Percentiles rank a stretch among this genome's conserved stretches.
Conservation (phyloP, 2,888 invertebrate species). For the Trichopoda pennipes region DNA sequence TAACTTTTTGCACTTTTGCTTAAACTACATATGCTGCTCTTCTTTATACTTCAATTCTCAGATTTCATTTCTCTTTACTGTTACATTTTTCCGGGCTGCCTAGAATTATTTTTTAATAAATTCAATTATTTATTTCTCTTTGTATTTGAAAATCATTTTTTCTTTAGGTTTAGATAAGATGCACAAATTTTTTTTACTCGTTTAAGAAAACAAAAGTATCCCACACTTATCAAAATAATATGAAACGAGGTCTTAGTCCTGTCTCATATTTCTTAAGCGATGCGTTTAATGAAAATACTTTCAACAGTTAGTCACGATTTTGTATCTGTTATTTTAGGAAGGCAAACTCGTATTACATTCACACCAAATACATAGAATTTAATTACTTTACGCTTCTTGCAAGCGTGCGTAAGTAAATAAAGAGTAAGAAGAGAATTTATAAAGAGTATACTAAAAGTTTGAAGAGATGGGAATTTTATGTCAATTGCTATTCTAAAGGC, state of each 20-base stretch:
- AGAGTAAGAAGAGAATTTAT: slow-evolving; percentile 2
- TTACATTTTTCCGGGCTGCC: too few relatives aligned
- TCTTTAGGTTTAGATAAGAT: too few relatives aligned
- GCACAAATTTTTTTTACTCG: too few relatives aligned
- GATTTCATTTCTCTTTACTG: too few relatives aligned
- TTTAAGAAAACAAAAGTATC: background rate
- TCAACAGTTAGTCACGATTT: slow-evolving; percentile 54
- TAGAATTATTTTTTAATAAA: too few relatives aligned
- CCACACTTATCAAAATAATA: slow-evolving; percentile 27
- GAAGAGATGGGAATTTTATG: too few relatives aligned
- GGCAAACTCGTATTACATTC: slow-evolving; percentile 3
- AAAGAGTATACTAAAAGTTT: background rate
- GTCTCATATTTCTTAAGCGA: slow-evolving; percentile 6
- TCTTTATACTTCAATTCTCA: too few relatives aligned
- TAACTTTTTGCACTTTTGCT: too few relatives aligned
- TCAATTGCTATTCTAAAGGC: too few relatives aligned
- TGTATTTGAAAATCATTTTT: too few relatives aligned
- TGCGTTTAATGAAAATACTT: background rate
- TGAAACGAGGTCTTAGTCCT: slow-evolving; percentile 1
- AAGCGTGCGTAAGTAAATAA: slow-evolving; percentile 44
- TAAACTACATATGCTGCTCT: too few relatives aligned
- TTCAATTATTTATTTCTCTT: too few relatives aligned
- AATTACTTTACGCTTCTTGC: slow-evolving; percentile 30
- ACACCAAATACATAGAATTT: slow-evolving; percentile 1
- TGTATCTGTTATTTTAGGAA: slow-evolving; percentile 6